Evolutionary conservation across 2,888 invertebrate species (phyloP), one percentile per base, ranked within the genome.

Genomic region (Caenorhabditis sinica): DNA sequence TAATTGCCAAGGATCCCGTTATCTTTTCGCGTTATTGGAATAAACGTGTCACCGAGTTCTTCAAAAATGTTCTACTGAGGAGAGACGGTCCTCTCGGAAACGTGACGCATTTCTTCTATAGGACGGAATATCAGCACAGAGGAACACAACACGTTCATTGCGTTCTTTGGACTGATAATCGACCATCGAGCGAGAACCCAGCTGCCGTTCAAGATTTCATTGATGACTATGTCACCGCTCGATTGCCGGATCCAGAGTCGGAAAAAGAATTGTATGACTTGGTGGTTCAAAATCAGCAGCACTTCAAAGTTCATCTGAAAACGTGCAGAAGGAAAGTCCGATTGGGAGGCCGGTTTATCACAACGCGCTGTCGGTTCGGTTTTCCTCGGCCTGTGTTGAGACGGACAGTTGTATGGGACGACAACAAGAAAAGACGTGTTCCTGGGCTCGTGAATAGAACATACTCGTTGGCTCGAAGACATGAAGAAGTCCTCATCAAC

Each of bases 341-440:
- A n/a, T n/a, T n/a, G n/a, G n/a, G n/a, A n/a, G n/a, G n/a, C n/a
- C n/a, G n/a, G n/a, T n/a, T n/a, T n/a, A n/a, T 23, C 13, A 63
- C 20, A n/a, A 20, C 40, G 13, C 36, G 11, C 17, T 81, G 81
- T 20, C 81, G 81, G 1, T 81, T 81, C 33, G 73, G 49, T 0
- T 74, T 81, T 17, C 81, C 81, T 11, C 73, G 81, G 15, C 81
- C 81, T 5, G 45, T 49, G 0, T 56, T 45, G 1, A 56, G 58
- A 17, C 43, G 13, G 0, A 28, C 81, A 2, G 4, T 66, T 0
- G 45, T 65, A 0, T 73, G 74, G n/a, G 17, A 20, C 6, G 9
- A 49, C 2, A 30, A 60, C 2, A 2, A 28, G 15, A 65, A 68
- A 13, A 5, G 20, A 36, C 30, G 23, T 51, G 20, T 45, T 36